Evolutionary conservation across 2,797 vertebrate species (phyloP).

Genomic region (Anisognathus igniventris): DNA sequence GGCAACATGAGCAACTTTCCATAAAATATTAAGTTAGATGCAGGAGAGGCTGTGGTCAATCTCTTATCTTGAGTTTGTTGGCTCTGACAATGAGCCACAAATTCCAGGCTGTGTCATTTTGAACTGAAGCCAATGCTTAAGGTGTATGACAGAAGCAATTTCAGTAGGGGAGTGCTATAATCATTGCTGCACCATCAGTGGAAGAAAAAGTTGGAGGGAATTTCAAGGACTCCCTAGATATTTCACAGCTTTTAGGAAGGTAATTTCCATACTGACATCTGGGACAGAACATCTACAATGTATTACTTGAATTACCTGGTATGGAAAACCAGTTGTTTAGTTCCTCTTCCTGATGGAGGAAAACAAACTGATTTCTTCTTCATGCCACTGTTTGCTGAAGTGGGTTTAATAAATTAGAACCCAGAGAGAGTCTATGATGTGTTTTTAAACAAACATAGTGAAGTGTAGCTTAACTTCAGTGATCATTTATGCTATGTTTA

Average conservation of each 20-base stretch:
- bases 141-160: neutral
- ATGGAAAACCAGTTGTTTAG: neutral
- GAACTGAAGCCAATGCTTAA: neutral
- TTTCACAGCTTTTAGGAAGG: neutral
- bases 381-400: neutral
- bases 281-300: neutral
- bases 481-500: neutral
- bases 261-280: neutral
- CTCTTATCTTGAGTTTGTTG: neutral
- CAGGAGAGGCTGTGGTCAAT: neutral
- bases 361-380: neutral
- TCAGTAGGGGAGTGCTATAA: neutral
- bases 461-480: neutral
- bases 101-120: neutral
- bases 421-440: neutral
- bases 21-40: neutral
- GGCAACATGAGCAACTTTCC: neutral
- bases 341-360: neutral
- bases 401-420: constrained; percentile 24
- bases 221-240: neutral
- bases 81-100: neutral
- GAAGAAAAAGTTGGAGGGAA: neutral
- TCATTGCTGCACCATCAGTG: neutral
- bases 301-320: neutral
- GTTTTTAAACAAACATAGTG: constrained; percentile 25